These are phyloP conservation scores for Esperia sulphurella DNA, from an alignment of 2,888 invertebrate species.

Conservation along the genomic window DNA sequence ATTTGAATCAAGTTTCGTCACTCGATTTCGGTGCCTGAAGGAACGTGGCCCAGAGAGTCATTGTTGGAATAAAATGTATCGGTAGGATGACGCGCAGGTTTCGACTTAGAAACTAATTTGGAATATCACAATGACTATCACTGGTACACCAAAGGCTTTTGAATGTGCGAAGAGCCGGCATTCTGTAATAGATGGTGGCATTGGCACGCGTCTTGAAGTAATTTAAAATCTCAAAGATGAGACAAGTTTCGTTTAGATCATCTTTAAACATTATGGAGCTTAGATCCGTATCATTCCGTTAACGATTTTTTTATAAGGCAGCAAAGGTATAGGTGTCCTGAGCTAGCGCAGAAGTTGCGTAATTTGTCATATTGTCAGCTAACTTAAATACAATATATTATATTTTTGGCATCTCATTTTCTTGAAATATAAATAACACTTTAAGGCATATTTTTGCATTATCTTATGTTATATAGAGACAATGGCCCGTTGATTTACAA, in stretches of 20 bases:
- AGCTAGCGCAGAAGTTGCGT: too few species aligned
- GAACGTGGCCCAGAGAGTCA: conserved; percentile 66
- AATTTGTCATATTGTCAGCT: background rate
- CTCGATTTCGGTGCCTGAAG: conserved; percentile 59
- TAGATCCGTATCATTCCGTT: too few species aligned
- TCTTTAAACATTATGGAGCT: background rate
- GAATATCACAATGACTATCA: conserved; percentile 74
- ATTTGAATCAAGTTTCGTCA: conserved; percentile 55
- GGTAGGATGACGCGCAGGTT: conserved; percentile 71
- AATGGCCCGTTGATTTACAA: too few species aligned
- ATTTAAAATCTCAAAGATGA: conserved; percentile 1
- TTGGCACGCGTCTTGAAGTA: conserved; percentile 50
- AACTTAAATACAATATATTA: background rate
- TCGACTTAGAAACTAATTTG: conserved; percentile 75
- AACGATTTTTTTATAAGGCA: too few species aligned
- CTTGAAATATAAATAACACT: too few species aligned
- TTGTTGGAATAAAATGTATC: conserved; percentile 74
- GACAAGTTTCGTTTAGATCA: background rate
- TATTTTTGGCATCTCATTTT: too few species aligned
- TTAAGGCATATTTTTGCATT: too few species aligned
- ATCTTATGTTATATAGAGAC: too few species aligned
- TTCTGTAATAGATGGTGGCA: conserved; percentile 43
- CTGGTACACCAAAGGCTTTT: conserved; percentile 69
- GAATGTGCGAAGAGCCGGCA: conserved; percentile 58
- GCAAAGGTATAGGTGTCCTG: too few species aligned